Evolutionary conservation across 2,113 vertebrate genomes (phyloP).

Genomic region (Crotalus helleri): DNA sequence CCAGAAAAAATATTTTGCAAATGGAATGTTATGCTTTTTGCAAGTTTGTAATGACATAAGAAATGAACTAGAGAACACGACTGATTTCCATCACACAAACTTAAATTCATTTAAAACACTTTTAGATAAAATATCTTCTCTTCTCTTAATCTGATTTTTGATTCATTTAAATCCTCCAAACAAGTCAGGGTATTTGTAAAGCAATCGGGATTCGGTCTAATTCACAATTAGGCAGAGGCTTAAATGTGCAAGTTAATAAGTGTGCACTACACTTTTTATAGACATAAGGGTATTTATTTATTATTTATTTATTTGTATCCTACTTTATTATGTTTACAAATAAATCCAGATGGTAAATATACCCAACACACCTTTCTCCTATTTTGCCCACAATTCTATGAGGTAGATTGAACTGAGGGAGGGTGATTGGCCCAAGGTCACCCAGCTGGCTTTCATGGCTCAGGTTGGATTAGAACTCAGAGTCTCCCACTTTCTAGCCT

Average conservation of each 20-base stretch:
- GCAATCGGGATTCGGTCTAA: neutral
- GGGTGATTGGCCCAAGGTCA: neutral
- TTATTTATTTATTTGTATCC: neutral
- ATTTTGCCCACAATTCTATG: neutral
- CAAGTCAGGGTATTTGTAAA: neutral
- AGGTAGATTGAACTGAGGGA: neutral
- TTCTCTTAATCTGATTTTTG: neutral
- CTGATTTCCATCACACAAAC: neutral
- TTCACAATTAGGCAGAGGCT: neutral
- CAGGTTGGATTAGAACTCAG: neutral
- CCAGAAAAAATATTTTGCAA: constrained; percentile 13
- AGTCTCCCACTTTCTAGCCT: neutral
- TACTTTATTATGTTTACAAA: neutral
- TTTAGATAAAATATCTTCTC: neutral
- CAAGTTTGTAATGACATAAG: neutral
- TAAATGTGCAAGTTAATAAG: neutral
- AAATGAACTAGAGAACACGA: neutral
- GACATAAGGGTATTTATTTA: neutral
- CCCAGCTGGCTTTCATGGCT: neutral
- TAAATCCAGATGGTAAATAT: neutral
- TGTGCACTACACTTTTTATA: neutral
- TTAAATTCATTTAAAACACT: neutral
- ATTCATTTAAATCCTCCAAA: neutral
- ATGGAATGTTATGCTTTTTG: neutral
- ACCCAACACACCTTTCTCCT: neutral